Evolutionary conservation across 2,113 vertebrate genomes (phyloP), one percentile per base, ranked within the genome.

Genomic region (Tauraco erythrolophus): DNA sequence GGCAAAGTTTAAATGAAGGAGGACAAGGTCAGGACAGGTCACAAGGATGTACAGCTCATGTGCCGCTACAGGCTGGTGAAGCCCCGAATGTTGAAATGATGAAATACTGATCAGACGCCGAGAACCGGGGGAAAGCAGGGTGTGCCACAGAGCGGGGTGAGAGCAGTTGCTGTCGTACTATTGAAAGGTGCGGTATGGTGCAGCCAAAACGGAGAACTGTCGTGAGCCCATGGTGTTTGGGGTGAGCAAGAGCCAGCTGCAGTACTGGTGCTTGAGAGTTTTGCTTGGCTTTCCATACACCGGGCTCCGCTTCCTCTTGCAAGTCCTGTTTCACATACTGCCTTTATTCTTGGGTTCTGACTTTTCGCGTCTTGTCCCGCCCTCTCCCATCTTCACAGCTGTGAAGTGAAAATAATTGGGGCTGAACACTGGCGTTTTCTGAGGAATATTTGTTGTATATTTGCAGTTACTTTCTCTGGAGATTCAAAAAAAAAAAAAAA

Each of bases 341-440:
- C 78, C 31, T 76, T 88, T 9, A 2, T 69, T 91, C 41, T n/a
- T 25, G 1, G 2, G 57, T 94, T 71, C 75, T 72, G 45, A 30
- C 41, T 76, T 92, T 21, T 66, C 21, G 1, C 22, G 15, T 79
- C 62, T 78, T 66, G 16, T 39, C 19, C 41, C 19, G 83, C 43
- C 46, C 33, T 77, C 35, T 85, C 50, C 31, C 14, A 13, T 71
- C 62, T 86, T 48, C 10, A 60, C 45, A 70, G 31, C 33, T 92
- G 37, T 65, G 50, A 88, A 84, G 51, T 92, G 57, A 71, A 96
- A 71, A 79, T 96, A 58, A 58, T 54, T 76, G 82, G 30, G 79
- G 33, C 46, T 86, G 61, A 91, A 70, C 58, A 3, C 31, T 78
- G 51, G 12, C 21, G 54, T 54, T 68, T 84, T 65, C 4, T 1